These are phyloP conservation scores for Miichthys miiuy DNA, from an alignment of 2,797 vertebrate genomes.

Conservation along the genomic window DNA sequence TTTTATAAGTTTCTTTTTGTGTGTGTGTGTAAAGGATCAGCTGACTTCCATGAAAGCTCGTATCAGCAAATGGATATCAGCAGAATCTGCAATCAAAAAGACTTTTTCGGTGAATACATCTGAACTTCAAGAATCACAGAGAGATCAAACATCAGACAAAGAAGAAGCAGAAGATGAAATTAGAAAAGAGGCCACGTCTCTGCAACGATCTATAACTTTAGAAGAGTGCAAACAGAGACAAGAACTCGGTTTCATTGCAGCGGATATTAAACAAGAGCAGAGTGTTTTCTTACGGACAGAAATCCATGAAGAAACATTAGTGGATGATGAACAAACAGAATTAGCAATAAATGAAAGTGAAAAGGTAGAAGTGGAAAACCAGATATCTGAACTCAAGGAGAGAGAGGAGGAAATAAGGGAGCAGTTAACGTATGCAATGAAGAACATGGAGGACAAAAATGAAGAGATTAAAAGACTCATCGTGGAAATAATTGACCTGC, in stretches of 20 bases:
- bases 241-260: background rate
- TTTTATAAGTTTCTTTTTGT: conserved; percentile 20
- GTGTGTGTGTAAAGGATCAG: conserved; percentile 52
- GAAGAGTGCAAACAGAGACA: conserved; percentile 12
- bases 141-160: conserved; percentile 8
- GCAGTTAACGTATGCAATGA: conserved; percentile 40
- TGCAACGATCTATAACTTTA: conserved; percentile 12
- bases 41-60: conserved; percentile 54
- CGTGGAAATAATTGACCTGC: conserved; percentile 59
- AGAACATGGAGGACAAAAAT: conserved; percentile 46
- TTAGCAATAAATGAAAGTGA: conserved; percentile 22
- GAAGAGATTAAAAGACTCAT: conserved; percentile 61
- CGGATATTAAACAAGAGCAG: conserved; percentile 21
- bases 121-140: conserved; percentile 22
- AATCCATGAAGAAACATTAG: conserved; percentile 34
- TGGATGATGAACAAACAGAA: conserved; percentile 33
- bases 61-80: conserved; percentile 50
- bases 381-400: conserved; percentile 47
- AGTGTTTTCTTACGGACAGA: conserved; percentile 26
- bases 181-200: background rate
- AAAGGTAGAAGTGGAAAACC: conserved; percentile 35
- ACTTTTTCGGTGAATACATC: conserved; percentile 1
- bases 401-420: conserved; percentile 42
- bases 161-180: conserved; percentile 3
- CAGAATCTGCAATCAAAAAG: conserved; percentile 29